phyloP scores from a whole-genome alignment of 1,140 invertebrate species.

The Drosophila subobscura region DNA sequence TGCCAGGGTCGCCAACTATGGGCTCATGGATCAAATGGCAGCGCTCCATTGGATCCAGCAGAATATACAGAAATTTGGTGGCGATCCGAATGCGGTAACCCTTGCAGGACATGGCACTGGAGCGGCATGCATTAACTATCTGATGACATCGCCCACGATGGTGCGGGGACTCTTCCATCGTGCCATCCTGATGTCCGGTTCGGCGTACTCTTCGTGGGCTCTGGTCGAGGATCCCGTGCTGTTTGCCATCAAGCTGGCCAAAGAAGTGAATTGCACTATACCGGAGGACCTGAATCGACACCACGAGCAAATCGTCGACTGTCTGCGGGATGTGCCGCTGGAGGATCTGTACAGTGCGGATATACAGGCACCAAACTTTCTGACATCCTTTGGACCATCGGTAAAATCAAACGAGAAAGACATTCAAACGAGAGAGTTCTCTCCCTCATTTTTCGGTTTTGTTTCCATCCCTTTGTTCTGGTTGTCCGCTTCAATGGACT shows the following conservation, averaged over 20 bases:
- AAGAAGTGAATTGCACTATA: conserved; percentile 93
- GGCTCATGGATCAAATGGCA: conserved; percentile 96
- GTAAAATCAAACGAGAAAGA: conserved; percentile 29
- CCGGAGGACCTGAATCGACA: conserved; percentile 90
- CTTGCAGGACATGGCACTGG: conserved; percentile 97
- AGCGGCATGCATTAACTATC: conserved; percentile 96
- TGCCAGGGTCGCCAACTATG: conserved; percentile 95
- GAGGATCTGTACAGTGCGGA: conserved; percentile 91
- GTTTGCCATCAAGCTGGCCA: conserved; percentile 93
- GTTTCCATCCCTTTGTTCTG: conserved; percentile 17
- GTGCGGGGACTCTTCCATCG: conserved; percentile 95
- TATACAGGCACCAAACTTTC: conserved; percentile 91
- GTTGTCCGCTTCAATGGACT: conserved; percentile 47
- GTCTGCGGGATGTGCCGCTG: conserved; percentile 90
- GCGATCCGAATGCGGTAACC: conserved; percentile 94
- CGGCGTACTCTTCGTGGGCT: conserved; percentile 96
- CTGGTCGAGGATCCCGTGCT: conserved; percentile 94
- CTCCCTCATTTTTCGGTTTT: conserved; percentile 30
- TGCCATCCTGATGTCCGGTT: conserved; percentile 95
- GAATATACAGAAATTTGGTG: conserved; percentile 95
- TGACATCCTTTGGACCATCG: conserved; percentile 81
- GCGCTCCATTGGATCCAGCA: conserved; percentile 96
- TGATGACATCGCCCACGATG: conserved; percentile 96
- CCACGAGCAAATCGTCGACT: conserved; percentile 92
- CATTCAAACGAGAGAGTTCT: conserved; percentile 6